Conservation (phyloP, 2,113 vertebrate species). For the Brevimyrus niger region DNA sequence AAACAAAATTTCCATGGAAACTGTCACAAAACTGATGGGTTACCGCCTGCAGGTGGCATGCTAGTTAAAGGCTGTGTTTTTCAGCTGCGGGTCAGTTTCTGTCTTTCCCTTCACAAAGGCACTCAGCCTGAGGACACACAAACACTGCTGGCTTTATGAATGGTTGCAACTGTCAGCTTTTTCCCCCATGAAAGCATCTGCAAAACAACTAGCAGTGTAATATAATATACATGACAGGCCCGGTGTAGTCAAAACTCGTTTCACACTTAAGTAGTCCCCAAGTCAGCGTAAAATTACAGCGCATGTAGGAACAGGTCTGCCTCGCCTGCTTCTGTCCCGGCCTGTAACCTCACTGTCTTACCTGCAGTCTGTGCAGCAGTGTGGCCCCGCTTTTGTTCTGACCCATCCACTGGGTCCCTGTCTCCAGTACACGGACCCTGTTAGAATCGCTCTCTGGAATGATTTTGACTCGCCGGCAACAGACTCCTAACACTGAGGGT, state of each 20-base stretch:
- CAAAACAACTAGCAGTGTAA: conserved; percentile 7
- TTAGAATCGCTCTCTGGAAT: conserved; percentile 57
- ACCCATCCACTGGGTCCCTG: conserved; percentile 47
- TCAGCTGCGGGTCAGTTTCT: not conserved
- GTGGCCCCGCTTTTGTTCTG: conserved; percentile 28
- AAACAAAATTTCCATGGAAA: not conserved
- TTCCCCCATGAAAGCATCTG: not conserved
- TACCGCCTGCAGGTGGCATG: not conserved
- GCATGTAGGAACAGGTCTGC: conserved; percentile 26
- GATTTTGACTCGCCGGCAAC: conserved; percentile 50
- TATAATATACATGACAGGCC: not conserved
- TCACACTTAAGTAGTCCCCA: conserved; percentile 27
- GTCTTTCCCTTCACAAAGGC: not conserved
- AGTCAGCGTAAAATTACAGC: conserved; percentile 40
- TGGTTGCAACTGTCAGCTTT: not conserved
- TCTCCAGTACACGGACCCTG: conserved; percentile 38
- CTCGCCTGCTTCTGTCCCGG: conserved; percentile 31
- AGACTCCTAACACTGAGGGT: conserved; percentile 43
- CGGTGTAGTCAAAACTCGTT: conserved; percentile 15
- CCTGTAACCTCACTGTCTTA: conserved; percentile 54
- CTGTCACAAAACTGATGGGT: not conserved
- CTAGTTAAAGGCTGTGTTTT: not conserved
- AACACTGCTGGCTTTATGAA: conserved; percentile 4
- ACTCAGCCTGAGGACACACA: too few relatives aligned
- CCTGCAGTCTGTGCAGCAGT: not conserved